Evolutionary conservation across 2,888 invertebrate genomes (phyloP).

Genomic region (Argyresthia goedartella): DNA sequence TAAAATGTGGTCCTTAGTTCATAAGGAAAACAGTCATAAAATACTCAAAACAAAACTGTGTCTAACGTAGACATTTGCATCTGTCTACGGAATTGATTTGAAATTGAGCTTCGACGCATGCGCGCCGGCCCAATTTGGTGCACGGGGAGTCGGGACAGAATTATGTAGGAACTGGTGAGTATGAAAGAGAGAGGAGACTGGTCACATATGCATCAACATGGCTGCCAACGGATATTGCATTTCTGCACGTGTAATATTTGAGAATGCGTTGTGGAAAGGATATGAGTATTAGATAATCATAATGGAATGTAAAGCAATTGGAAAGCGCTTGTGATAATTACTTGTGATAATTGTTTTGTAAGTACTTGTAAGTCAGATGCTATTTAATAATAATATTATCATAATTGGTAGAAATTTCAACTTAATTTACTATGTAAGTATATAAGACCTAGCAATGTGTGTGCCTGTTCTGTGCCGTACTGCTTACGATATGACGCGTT

Average conservation of each 20-base stretch:
- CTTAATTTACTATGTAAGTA: no score
- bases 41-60: constrained; percentile 33
- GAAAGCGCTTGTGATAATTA: no score
- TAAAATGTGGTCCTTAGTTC: no score
- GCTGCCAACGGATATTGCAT: constrained; percentile 43
- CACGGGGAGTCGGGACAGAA: constrained; percentile 32
- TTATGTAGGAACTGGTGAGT: constrained; percentile 20
- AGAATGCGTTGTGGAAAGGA: background rate
- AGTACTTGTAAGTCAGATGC: no score
- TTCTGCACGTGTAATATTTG: constrained; percentile 18
- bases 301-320: no score
- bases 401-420: no score
- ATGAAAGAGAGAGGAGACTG: constrained; percentile 24
- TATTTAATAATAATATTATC: no score
- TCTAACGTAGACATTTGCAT: constrained; percentile 40
- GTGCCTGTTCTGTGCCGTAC: no score
- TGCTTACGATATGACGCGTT: no score
- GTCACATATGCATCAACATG: constrained; percentile 33
- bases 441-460: no score
- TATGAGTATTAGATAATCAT: background rate
- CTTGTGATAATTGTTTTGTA: no score
- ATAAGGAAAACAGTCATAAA: background rate
- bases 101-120: constrained; percentile 67
- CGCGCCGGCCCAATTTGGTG: constrained; percentile 60
- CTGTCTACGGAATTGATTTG: constrained; percentile 68